Evolutionary conservation across 2,113 vertebrate species (phyloP).

Genomic region (Suncus etruscus): DNA sequence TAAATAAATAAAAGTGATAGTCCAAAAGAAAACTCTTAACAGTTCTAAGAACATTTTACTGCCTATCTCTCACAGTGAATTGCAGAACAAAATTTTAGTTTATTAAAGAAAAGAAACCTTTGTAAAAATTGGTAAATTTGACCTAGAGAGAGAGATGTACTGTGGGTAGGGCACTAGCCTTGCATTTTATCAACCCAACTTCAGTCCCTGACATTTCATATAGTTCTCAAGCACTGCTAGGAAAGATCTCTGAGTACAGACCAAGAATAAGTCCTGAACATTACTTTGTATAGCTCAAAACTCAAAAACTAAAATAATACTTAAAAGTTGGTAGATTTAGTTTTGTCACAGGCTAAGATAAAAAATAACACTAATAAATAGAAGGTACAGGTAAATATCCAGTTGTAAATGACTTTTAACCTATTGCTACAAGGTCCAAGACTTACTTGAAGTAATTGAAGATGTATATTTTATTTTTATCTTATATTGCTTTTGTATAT

Average conservation of each 20-base stretch:
- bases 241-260: no score
- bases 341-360: neutral
- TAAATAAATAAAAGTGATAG: no score
- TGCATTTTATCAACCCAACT: no score
- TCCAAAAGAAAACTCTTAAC: no score
- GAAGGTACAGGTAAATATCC: neutral
- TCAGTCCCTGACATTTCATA: no score
- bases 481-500: conserved; percentile 8
- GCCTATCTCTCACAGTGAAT: neutral
- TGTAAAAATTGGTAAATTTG: conserved; percentile 5
- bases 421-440: neutral
- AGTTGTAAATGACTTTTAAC: conserved; percentile 29
- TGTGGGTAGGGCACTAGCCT: no score
- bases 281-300: no score
- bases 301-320: no score
- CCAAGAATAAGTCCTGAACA: no score
- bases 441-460: neutral
- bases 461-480: conserved; percentile 4
- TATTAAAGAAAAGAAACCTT: conserved; percentile 9
- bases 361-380: conserved; percentile 8
- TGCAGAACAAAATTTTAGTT: conserved; percentile 30
- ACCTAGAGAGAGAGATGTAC: no score
- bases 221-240: no score
- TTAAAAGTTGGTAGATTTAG: conserved; percentile 11
- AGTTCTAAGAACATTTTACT: neutral